Percentiles rank a stretch among this genome's conserved stretches.
Conservation (phyloP, 1,140 invertebrate genomes). For the Pemphigus obesinymphae region DNA sequence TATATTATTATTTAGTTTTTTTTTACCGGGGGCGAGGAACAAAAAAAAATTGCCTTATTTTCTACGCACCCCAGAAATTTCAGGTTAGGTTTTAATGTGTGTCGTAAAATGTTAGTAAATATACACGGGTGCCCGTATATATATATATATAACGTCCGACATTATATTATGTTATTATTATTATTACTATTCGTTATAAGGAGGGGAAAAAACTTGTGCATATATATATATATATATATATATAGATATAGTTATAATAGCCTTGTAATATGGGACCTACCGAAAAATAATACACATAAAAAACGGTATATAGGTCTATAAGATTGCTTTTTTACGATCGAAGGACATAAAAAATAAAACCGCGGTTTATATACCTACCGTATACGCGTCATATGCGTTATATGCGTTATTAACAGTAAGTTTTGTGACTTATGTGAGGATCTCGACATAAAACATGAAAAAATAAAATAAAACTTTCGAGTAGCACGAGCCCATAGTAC, state of each 20-base stretch:
- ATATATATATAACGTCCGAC: not conserved
- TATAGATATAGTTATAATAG: not conserved
- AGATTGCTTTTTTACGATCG: constrained; percentile 16
- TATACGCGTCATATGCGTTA: no score
- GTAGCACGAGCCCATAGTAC: not conserved
- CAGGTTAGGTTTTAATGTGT: not conserved
- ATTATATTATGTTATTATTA: not conserved
- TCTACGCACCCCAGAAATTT: not conserved
- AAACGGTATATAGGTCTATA: not conserved
- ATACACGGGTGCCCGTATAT: constrained; percentile 24
- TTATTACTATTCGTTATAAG: not conserved
- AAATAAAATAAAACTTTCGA: not conserved
- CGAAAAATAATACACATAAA: constrained; percentile 7
- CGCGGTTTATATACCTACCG: not conserved
- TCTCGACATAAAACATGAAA: not conserved
- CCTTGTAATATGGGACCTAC: constrained; percentile 19
- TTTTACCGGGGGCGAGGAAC: no score
- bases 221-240: no score
- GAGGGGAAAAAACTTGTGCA: not conserved
- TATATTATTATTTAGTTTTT: not conserved
- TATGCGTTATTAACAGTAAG: no score
- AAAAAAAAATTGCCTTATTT: no score
- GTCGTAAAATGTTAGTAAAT: not conserved
- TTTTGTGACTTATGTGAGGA: no score
- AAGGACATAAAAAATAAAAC: not conserved